Evolutionary conservation across 2,888 invertebrate genomes (phyloP).

Genomic region (Spodoptera exigua): DNA sequence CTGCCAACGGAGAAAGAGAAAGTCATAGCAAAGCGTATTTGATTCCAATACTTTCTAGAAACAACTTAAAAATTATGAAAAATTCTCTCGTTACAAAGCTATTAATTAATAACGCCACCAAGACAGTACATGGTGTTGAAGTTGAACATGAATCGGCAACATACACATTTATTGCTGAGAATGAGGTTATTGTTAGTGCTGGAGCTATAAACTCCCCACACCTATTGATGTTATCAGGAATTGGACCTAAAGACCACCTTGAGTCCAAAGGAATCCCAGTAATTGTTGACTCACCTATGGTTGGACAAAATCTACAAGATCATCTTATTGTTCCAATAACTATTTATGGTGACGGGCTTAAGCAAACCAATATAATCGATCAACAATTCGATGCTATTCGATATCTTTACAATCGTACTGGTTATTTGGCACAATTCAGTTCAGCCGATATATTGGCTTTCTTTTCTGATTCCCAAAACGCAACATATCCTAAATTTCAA

Average conservation of each 20-base stretch:
- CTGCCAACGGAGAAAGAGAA: conserved; percentile 80
- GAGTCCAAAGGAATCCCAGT: conserved; percentile 64
- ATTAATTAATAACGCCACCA: conserved; percentile 11
- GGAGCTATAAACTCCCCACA: conserved; percentile 85
- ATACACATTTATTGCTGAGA: conserved; percentile 61
- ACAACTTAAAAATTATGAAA: conserved; percentile 59
- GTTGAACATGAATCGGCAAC: conserved; percentile 11
- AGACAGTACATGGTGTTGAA: conserved; percentile 27
- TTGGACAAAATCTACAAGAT: conserved; percentile 80
- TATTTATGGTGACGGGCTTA: conserved; percentile 26
- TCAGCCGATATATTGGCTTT: conserved; percentile 44
- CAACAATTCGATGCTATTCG: conserved; percentile 17
- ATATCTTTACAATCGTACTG: conserved; percentile 33
- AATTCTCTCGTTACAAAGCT: conserved; percentile 63
- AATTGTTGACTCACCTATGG: conserved; percentile 69
- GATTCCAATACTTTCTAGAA: conserved; percentile 61
- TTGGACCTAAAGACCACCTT: conserved; percentile 75
- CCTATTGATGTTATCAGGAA: conserved; percentile 81
- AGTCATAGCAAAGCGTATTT: conserved; percentile 90
- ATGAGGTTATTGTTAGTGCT: conserved; percentile 84
- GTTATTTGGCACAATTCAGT: conserved; percentile 23
- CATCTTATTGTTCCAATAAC: conserved; percentile 60
- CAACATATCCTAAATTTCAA: conserved; percentile 36
- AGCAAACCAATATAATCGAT: conserved; percentile 10
- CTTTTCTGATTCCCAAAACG: conserved; percentile 24